Conservation (phyloP, 2,797 vertebrate species). For the Falco peregrinus region DNA sequence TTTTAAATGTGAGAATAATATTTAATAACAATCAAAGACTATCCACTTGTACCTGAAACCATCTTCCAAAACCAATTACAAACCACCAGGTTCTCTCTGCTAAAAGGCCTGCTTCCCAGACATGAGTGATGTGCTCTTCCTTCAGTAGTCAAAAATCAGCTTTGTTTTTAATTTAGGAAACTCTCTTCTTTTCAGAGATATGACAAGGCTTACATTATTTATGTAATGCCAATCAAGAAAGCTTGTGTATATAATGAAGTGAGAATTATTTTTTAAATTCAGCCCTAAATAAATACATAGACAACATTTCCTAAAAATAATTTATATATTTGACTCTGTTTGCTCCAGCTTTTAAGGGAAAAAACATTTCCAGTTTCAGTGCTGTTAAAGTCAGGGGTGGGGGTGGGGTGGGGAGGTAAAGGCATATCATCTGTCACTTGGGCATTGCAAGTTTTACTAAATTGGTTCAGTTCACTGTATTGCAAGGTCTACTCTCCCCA, state of each 20-base stretch:
- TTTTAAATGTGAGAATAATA: neutral
- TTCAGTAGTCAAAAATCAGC: neutral
- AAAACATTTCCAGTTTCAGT: neutral
- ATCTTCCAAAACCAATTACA: neutral
- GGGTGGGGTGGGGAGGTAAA: neutral
- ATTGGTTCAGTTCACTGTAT: neutral
- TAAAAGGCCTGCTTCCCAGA: neutral
- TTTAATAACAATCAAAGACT: neutral
- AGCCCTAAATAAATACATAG: neutral
- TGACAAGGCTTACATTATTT: neutral
- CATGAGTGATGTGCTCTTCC: neutral
- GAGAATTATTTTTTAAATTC: neutral
- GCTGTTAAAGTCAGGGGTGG: neutral
- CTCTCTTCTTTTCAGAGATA: neutral
- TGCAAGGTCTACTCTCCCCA: neutral
- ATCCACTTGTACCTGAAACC: neutral
- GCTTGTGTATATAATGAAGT: accelerated
- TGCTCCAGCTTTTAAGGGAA: neutral
- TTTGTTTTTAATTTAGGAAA: neutral
- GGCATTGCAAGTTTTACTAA: neutral
- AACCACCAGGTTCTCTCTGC: neutral
- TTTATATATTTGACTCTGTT: neutral
- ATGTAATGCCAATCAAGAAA: neutral
- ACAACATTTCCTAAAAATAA: neutral
- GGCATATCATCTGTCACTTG: neutral